Evolutionary conservation across 2,113 vertebrate species (phyloP), one percentile per base, ranked within the genome.

Genomic region (Brienomyrus brachyistius): DNA sequence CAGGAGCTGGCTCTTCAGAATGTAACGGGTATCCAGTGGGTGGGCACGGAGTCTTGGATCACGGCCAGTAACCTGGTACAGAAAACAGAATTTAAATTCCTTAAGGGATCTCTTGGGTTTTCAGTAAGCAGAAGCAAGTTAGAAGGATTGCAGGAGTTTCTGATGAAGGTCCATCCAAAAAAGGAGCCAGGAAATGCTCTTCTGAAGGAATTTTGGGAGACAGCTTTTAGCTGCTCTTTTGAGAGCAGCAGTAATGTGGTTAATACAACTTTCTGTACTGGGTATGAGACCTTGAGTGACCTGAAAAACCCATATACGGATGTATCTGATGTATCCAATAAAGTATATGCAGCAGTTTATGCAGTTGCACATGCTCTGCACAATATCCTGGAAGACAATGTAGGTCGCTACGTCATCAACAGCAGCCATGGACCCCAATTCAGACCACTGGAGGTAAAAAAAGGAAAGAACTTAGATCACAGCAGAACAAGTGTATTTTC

Each of bases 201-300:
- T 6, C 59, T 91, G 27, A 92, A 35, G 13, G 90, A 94, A 82
- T 93, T 94, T n/a, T 93, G 93, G 93, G 92, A 94, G 86, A 88
- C 90, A 1, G 21, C 23, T 9, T 93, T 94, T 87, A 48, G 88
- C 11, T 94, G 93, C 90, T 88, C 88, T 45, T 91, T 92, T 35
- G 80, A 86, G 23, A 80, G 43, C 52, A 70, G n/a, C 11, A 21
- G 40, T 5, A 52, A 23, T 51, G 31, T 9, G 35, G 21, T 9
- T 45, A 62, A 13, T 17, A 27, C 27, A 31, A 45, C 40, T 9
- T 86, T 5, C 4, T 93, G 92, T 23, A 92, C 90, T 74, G 92
- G 93, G 23, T 56, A 70, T 51, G 93, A 93, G 62, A 90, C 5
- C 2, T 83, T 93, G 54, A 56, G 50, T 86, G 83, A 90, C n/a